A percentile compares a stretch with the other conserved stretches of the same genome.
These are phyloP conservation scores for Tenrec ecaudatus DNA, from an alignment of 2,113 vertebrate genomes.

Conservation along the genomic window DNA sequence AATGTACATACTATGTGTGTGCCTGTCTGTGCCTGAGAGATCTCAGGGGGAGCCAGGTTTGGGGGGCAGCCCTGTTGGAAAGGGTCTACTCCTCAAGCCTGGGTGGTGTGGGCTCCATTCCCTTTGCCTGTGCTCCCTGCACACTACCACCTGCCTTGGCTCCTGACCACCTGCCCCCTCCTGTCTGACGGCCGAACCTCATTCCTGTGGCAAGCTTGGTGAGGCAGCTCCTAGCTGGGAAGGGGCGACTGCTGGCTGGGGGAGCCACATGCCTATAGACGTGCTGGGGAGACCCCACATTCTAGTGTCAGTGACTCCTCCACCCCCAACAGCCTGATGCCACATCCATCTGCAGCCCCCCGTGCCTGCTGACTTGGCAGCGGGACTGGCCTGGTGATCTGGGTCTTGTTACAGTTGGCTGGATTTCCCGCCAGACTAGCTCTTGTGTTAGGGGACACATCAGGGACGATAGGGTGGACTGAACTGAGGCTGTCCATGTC, in stretches of 20 bases:
- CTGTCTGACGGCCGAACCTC: neutral
- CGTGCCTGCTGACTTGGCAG: neutral
- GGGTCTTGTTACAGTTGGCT: neutral
- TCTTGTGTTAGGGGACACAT: neutral
- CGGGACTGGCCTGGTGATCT: neutral
- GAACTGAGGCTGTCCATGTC: neutral
- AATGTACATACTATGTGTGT: too few relatives aligned
- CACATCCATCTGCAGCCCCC: neutral
- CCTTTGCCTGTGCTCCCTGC: neutral
- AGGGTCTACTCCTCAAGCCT: neutral
- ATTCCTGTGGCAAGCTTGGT: neutral
- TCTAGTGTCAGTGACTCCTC: neutral
- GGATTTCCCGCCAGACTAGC: constrained; percentile 55
- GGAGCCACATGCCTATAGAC: too few relatives aligned
- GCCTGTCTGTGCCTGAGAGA: neutral
- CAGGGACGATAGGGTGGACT: neutral
- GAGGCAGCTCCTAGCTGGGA: neutral
- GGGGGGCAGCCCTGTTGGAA: neutral
- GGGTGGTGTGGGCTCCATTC: neutral
- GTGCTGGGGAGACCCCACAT: neutral
- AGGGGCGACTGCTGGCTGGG: neutral
- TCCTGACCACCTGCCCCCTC: rapidly evolving
- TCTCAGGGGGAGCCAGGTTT: neutral
- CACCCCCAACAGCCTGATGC: neutral
- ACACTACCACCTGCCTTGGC: neutral